These are phyloP conservation scores for Cataglyphis albicans DNA, from an alignment of 2,888 invertebrate genomes.

Conservation along the genomic window DNA sequence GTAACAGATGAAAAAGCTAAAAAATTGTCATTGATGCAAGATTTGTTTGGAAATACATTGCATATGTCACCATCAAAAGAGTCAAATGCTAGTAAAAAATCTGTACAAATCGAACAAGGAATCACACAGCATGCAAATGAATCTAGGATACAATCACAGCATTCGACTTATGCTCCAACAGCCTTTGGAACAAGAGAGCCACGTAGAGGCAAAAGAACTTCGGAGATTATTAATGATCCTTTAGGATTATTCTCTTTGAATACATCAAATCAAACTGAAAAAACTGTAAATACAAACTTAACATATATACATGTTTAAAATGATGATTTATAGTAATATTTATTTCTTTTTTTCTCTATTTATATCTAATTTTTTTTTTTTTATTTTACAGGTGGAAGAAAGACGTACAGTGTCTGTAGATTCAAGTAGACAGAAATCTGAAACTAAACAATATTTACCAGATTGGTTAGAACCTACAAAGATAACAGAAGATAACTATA, in stretches of 20 bases:
- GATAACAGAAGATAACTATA: slow-evolving; percentile 65
- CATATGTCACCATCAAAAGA: slow-evolving; percentile 44
- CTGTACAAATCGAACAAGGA: slow-evolving; percentile 58
- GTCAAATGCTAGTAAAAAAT: slow-evolving; percentile 53
- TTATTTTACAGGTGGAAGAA: slow-evolving; percentile 54
- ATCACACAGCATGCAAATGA: slow-evolving; percentile 54
- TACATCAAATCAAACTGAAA: slow-evolving; percentile 51
- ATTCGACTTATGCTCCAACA: slow-evolving; percentile 68
- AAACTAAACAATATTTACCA: slow-evolving; percentile 77
- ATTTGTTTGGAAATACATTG: slow-evolving; percentile 77
- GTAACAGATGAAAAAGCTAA: slow-evolving; percentile 66
- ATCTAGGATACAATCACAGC: slow-evolving; percentile 59
- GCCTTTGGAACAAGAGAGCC: slow-evolving; percentile 73
- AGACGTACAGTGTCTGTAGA: slow-evolving; percentile 38
- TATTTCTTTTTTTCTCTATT: not conserved
- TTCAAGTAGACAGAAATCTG: slow-evolving; percentile 8
- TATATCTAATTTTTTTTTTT: slow-evolving; percentile 24
- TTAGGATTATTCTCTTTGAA: slow-evolving; percentile 77
- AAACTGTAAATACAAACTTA: slow-evolving; percentile 59
- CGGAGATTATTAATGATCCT: slow-evolving; percentile 78
- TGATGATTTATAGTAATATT: not conserved
- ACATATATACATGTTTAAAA: not conserved
- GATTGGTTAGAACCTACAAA: slow-evolving; percentile 82
- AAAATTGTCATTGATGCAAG: slow-evolving; percentile 79
- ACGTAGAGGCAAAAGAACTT: slow-evolving; percentile 77